A percentile compares a stretch with the other conserved stretches of the same genome.
These are phyloP conservation scores for Asbolus verrucosus DNA, from an alignment of 1,140 invertebrate species.

Conservation along the genomic window DNA sequence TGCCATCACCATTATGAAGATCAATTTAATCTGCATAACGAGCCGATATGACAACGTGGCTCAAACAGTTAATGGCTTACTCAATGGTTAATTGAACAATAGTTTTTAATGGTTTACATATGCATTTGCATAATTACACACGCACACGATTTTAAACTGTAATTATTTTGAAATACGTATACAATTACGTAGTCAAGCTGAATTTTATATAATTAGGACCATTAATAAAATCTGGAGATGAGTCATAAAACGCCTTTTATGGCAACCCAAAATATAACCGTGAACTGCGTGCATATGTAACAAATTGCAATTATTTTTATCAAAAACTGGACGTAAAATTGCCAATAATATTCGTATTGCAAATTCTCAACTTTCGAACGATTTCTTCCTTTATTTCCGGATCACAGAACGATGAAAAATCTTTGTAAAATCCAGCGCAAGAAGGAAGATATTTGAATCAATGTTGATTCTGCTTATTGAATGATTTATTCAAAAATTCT, in stretches of 20 bases:
- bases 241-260: no score
- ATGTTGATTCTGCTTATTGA: constrained; percentile 14
- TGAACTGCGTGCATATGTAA: no score
- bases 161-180: no score
- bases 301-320: no score
- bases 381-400: neutral
- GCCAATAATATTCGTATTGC: no score
- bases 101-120: neutral
- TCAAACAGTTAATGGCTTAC: constrained; percentile 9
- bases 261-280: no score
- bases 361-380: constrained; percentile 7
- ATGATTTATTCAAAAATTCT: neutral
- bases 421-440: neutral
- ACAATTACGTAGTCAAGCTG: no score
- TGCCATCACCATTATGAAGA: neutral
- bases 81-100: constrained; percentile 5
- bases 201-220: no score
- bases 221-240: no score
- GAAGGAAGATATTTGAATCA: neutral
- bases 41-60: constrained; percentile 29
- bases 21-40: constrained; percentile 28
- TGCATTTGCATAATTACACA: constrained; percentile 8
- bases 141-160: no score
- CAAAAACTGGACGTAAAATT: no score
- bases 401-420: constrained; percentile 6